These are phyloP conservation scores for Trichonephila clavipes DNA, from an alignment of 1,140 invertebrate genomes.

Conservation along the genomic window DNA sequence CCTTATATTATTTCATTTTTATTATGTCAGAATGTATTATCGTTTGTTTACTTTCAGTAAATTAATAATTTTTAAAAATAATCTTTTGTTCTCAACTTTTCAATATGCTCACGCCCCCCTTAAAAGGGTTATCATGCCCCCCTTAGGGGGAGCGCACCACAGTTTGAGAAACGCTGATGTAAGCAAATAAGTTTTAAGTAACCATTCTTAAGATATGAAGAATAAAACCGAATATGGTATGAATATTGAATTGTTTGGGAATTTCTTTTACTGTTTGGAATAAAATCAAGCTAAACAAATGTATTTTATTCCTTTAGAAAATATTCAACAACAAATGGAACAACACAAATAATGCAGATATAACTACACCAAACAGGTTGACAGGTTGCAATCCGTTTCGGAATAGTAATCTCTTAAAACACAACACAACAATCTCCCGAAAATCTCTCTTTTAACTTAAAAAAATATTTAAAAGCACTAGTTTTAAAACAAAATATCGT, in stretches of 20 bases:
- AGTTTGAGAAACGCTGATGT: too few species aligned
- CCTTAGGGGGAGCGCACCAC: too few species aligned
- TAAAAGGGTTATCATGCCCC: too few species aligned
- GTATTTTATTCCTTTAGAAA: background rate
- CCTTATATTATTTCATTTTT: too few species aligned
- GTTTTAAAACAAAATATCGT: background rate
- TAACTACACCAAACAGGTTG: background rate
- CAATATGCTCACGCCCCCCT: too few species aligned
- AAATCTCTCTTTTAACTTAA: background rate
- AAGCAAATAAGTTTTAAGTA: too few species aligned
- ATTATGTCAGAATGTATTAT: too few species aligned
- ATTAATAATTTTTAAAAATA: too few species aligned
- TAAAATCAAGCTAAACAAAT: background rate
- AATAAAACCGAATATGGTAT: too few species aligned
- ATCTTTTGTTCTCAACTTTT: too few species aligned
- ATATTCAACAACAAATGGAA: background rate
- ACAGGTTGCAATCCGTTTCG: background rate
- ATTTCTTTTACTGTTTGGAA: background rate
- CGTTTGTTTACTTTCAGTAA: too few species aligned
- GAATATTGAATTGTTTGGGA: background rate
- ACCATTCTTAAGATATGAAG: too few species aligned
- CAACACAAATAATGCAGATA: background rate
- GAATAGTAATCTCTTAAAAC: background rate
- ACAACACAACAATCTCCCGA: background rate
- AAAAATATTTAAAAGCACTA: slow-evolving; percentile 30